Conservation (phyloP, 92 coral and sea anemone genomes). For the Phenganax stokvisi region DNA sequence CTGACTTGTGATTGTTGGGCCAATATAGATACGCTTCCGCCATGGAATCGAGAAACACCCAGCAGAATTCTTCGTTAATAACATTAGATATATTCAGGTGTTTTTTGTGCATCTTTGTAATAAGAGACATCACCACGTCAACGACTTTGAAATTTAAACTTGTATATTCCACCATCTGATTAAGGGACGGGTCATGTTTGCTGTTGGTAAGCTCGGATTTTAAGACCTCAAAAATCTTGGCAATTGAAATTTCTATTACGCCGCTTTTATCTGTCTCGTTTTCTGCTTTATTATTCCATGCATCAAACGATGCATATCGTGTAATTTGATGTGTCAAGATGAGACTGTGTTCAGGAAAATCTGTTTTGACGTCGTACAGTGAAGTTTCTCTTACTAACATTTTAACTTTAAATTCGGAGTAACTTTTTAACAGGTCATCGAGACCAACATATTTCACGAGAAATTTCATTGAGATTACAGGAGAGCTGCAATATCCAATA, state of each 20-base stretch:
- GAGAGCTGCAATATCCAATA: conserved; percentile 56
- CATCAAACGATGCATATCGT: conserved; percentile 61
- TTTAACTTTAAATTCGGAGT: conserved; percentile 53
- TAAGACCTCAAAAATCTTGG: conserved; percentile 51
- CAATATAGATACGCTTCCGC: conserved; percentile 31
- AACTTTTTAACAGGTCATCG: conserved; percentile 42
- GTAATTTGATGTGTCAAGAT: conserved; percentile 61
- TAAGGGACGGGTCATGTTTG: conserved; percentile 4
- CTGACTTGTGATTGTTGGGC: conserved; percentile 37
- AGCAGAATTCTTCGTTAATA: conserved; percentile 18
- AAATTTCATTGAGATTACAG: conserved; percentile 52
- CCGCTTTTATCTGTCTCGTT: background rate
- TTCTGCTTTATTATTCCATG: conserved; percentile 53
- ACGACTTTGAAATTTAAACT: conserved; percentile 23
- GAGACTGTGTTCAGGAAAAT: conserved; percentile 43
- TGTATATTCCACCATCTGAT: conserved; percentile 34
- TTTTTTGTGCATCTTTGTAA: background rate
- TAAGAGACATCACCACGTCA: conserved; percentile 33
- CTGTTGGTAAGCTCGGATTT: background rate
- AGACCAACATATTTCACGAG: conserved; percentile 46
- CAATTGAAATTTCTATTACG: conserved; percentile 41
- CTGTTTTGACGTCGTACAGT: conserved; percentile 54
- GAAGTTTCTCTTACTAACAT: conserved; percentile 53
- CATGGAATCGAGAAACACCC: conserved; percentile 31
- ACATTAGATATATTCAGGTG: background rate